A percentile compares a stretch with the other conserved stretches of the same genome.
phyloP scores from a whole-genome alignment of 2,888 invertebrate species.

The Dichetophora obliterata region DNA sequence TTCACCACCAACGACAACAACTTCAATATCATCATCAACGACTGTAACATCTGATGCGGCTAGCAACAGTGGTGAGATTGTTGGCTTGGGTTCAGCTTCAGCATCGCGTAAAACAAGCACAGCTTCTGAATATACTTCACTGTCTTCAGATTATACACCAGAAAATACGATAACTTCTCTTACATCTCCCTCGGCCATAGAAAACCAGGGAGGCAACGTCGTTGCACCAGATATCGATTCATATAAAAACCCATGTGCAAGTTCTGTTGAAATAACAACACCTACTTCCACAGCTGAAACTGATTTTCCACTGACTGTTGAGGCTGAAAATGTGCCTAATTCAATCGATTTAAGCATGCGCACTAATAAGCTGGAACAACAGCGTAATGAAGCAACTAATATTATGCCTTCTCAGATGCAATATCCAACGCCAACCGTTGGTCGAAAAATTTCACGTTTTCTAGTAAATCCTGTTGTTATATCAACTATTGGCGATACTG shows the following conservation, averaged over 20 bases:
- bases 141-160: conserved; percentile 72
- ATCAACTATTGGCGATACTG: conserved; percentile 63
- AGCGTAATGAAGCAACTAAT: neutral
- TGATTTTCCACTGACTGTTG: neutral
- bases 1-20: conserved; percentile 56
- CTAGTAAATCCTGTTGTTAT: conserved; percentile 82
- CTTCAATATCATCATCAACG: conserved; percentile 60
- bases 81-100: conserved; percentile 60
- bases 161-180: conserved; percentile 71
- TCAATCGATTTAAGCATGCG: neutral
- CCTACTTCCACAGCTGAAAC: conserved; percentile 38
- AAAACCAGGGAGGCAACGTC: conserved; percentile 44
- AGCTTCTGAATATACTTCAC: conserved; percentile 70
- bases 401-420: neutral
- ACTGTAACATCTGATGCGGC: conserved; percentile 53
- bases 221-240: conserved; percentile 46
- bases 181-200: conserved; percentile 52
- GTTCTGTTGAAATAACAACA: conserved; percentile 37
- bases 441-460: conserved; percentile 84
- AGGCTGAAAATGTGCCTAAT: neutral
- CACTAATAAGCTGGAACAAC: neutral
- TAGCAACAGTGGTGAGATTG: conserved; percentile 59
- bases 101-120: conserved; percentile 74
- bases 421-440: conserved; percentile 70
- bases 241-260: conserved; percentile 42